Base-by-base conservation (phyloP, 1,140 invertebrate genomes). In the Drosophila subpulchrella region DNA sequence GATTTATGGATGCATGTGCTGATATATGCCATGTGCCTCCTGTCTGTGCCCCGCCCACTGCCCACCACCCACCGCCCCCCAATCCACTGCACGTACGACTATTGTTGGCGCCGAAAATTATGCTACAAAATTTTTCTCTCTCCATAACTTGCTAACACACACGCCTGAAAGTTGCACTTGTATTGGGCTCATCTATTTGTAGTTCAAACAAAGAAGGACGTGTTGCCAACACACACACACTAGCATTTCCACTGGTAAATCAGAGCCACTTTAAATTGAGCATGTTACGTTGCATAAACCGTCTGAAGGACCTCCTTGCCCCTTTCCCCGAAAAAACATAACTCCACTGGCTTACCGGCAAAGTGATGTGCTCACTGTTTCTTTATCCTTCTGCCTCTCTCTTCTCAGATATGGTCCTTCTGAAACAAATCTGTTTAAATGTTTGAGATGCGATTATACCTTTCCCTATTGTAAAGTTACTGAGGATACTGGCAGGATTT, bases 1-100 rank as follows among this genome's bases (percentile, higher is more conserved):
- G 88, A 91, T 91, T 91, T 91, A 91, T 91, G 88, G 86, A 91
- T 84, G 82, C 84, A 89, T 89, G 85, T 89, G 85, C 84, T 89
- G 84, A 89, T 89, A 85, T 88, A 89, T 89, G 80, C 84, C 80
- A 73, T 72, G 67, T 78, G 76, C 74, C 73, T 70, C 58, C 70
- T 74, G 60, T 74, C 78, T 48, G 24, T 32, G 42, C 74, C 74
- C 38, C 42, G 54, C 46, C 57, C 54, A n/a, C 17, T 8, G 17
- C 8, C 41, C 3, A 2, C 6, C 27, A 1, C 11, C 41, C 2
- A 2, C 6, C 27, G 1, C 32, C 34, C 3, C 0, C 11, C 32
- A 1, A 48, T 54, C 63, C 59, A 12, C 36, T 58, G 42, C 65
- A 78, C 66, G 74, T 71, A 60, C 75, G 24, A 57, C 65, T 81